These are phyloP conservation scores for Peribatodes rhomboidaria DNA, from an alignment of 2,888 invertebrate genomes.

Conservation along the genomic window DNA sequence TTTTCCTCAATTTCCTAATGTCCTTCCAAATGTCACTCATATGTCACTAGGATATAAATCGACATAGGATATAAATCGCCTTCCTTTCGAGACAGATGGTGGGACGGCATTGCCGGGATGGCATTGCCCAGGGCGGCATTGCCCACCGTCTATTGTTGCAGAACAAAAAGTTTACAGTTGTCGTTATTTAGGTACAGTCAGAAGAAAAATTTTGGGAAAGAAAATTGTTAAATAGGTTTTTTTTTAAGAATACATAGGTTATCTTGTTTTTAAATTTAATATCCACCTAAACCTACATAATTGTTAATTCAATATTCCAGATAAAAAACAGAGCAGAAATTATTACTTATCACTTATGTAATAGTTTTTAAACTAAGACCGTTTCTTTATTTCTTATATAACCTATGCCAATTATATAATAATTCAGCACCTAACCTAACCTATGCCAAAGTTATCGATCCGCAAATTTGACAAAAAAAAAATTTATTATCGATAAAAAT, in stretches of 20 bases:
- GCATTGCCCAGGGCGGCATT: conserved; percentile 5
- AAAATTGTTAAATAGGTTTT: neutral
- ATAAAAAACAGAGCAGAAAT: no score
- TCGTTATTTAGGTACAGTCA: conserved; percentile 15
- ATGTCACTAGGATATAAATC: conserved; percentile 27
- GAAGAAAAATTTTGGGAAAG: neutral
- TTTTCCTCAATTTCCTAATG: conserved; percentile 20
- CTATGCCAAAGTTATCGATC: no score
- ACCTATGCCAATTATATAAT: no score
- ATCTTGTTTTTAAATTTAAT: neutral
- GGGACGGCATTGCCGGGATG: conserved; percentile 3
- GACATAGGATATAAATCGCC: conserved; percentile 19
- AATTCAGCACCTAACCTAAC: no score
- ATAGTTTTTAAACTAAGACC: no score
- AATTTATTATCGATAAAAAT: no score
- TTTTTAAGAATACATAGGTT: neutral
- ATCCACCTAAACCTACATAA: no score
- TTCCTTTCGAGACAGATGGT: conserved; percentile 11
- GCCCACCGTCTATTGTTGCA: conserved; percentile 13
- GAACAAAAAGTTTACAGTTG: conserved; percentile 9
- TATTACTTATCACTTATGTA: no score
- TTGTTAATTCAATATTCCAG: no score
- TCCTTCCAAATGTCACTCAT: conserved; percentile 20
- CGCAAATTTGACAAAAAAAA: no score
- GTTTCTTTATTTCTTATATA: no score